phyloP scores from a whole-genome alignment of 2,113 vertebrate genomes.

The Athene cunicularia region DNA sequence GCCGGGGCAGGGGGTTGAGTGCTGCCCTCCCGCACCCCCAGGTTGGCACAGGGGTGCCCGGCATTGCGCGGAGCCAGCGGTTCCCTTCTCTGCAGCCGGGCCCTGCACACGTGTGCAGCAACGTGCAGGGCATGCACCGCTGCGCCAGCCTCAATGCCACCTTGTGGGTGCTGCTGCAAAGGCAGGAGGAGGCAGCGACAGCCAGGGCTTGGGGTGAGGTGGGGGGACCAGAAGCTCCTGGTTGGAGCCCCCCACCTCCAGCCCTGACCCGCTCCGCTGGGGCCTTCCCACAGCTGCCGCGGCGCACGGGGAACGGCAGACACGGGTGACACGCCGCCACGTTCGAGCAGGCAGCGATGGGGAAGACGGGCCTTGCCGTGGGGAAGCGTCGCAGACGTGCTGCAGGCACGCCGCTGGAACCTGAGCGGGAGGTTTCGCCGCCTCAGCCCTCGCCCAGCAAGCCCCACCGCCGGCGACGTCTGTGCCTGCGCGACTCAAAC shows the following conservation, averaged over 20 bases:
- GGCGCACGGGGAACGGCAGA: fast-evolving
- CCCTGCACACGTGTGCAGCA: background rate
- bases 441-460: background rate
- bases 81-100: background rate
- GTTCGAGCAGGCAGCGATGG: fast-evolving
- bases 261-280: background rate
- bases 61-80: fast-evolving
- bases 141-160: background rate
- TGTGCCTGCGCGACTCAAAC: background rate
- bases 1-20: fast-evolving
- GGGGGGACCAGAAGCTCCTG: background rate
- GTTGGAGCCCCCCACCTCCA: background rate
- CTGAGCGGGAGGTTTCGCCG: background rate
- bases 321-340: fast-evolving
- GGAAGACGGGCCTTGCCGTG: fast-evolving
- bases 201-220: background rate
- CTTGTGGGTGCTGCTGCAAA: background rate
- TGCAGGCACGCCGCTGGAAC: background rate
- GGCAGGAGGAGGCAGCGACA: background rate
- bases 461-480: fast-evolving
- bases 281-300: background rate
- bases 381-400: background rate
- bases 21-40: fast-evolving
- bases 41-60: background rate
- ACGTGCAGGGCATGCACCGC: background rate